Base-by-base conservation (phyloP, 2,113 vertebrate species). In the Cyprinodon variegatus region DNA sequence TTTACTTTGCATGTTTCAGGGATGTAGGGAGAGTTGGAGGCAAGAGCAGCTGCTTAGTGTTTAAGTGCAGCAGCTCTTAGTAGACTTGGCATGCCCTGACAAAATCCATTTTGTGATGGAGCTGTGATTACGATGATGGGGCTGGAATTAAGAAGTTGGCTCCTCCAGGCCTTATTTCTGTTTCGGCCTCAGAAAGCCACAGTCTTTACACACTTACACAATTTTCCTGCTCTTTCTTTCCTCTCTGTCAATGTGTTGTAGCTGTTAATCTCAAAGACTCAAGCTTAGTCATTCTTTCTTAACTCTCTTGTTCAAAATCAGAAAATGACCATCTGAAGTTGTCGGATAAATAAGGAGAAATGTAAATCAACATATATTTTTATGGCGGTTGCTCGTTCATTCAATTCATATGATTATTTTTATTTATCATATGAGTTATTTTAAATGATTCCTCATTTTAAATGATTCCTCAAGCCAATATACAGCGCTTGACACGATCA, bases 41-140 rank as follows among this genome's bases (percentile, higher is more conserved):
- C 83, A 81, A 72, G 84, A 90, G 39, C 96, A 97, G 97, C 96
- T 96, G 96, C 78, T 81, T 84, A 83, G 62, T 82, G 93, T 96
- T 95, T 86, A 61, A 86, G 74, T 5, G 78, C 66, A 88, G 87
- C 78, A 82, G 85, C 83, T 93, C 93, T 93, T 94, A 95, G 91
- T 82, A 68, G 87, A 94, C 91, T 93, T 89, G 93, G 93, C 94
- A n/a, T 93, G 78, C 91, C 94, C 95, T 95, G 95, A 94, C 95
- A 93, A 92, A 83, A 94, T 78, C 86, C 77, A 84, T 95, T 97
- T 95, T 90, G 84, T 93, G 92, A 89, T 92, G 94, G 92, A 93
- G 93, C 85, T 77, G 83, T 93, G 91, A 94, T 95, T 96, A 93
- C 87, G 90, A 91, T 93, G 93, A 94, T 93, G 91, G 90, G 87